Evolutionary conservation across 2,797 vertebrate species (phyloP).

Genomic region (Amblyopsis hoosieri): DNA sequence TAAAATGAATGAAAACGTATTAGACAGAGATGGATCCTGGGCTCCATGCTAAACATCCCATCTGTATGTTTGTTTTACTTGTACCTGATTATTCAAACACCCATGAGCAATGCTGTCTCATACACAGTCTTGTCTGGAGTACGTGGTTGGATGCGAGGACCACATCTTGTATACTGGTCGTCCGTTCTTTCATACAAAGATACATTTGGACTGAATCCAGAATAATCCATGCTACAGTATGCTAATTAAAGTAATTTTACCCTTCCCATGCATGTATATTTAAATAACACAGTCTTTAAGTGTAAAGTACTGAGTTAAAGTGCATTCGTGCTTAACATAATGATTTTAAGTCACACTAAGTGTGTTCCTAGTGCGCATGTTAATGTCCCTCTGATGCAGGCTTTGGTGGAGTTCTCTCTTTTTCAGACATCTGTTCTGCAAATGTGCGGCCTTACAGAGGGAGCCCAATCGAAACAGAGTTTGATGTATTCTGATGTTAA

Average conservation of each 20-base stretch:
- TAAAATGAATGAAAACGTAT: conserved; percentile 76
- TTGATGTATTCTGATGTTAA: conserved; percentile 29
- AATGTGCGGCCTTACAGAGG: conserved; percentile 49
- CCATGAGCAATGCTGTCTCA: conserved; percentile 50
- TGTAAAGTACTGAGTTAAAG: too few relatives aligned
- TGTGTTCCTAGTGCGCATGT: too few relatives aligned
- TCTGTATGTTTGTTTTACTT: conserved; percentile 76
- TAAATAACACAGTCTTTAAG: too few relatives aligned
- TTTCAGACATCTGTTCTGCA: conserved; percentile 64
- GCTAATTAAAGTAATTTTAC: too few relatives aligned
- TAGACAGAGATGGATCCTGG: conserved; percentile 64
- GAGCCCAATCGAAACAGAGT: conserved; percentile 20
- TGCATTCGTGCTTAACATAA: too few relatives aligned
- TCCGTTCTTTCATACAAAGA: conserved; percentile 35
- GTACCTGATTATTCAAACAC: conserved; percentile 74
- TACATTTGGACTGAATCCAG: conserved; percentile 20
- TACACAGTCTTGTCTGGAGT: conserved; percentile 64
- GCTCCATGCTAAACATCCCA: conserved; percentile 69
- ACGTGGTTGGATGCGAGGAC: conserved; percentile 53
- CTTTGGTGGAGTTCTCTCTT: conserved; percentile 6
- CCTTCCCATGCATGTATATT: too few relatives aligned
- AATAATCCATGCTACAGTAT: too few relatives aligned
- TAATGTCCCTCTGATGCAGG: too few relatives aligned
- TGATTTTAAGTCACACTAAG: too few relatives aligned
- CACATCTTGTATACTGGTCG: background rate